Conservation (phyloP, 2,797 vertebrate genomes). For the Ctenopoma multispine region DNA sequence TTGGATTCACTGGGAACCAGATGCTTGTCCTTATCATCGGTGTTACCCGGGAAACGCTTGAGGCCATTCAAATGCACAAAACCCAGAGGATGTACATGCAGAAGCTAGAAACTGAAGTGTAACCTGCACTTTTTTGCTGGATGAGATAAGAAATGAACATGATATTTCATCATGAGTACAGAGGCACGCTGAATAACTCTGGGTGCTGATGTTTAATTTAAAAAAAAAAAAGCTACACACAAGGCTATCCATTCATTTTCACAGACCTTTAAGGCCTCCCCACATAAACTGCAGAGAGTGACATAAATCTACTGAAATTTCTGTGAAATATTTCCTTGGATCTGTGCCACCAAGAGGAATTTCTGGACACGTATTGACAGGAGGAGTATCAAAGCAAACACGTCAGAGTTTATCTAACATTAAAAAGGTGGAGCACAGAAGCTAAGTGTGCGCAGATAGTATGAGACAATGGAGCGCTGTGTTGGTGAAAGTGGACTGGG, state of each 20-base stretch:
- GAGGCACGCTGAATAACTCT: background rate
- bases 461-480: constrained; percentile 42
- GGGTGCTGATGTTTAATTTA: background rate
- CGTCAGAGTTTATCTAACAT: background rate
- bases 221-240: background rate
- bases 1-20: constrained; percentile 57
- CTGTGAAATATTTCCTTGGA: constrained; percentile 17
- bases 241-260: constrained; percentile 2
- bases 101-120: background rate
- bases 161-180: background rate
- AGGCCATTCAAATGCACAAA: constrained; percentile 1
- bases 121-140: background rate
- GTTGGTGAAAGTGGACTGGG: background rate
- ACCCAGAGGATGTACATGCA: background rate
- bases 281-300: constrained; percentile 1
- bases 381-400: constrained; percentile 1
- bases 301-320: background rate
- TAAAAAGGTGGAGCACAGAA: background rate
- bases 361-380: background rate
- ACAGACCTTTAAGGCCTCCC: background rate
- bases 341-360: constrained; percentile 4
- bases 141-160: background rate
- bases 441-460: constrained; percentile 3
- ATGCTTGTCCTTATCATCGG: constrained; percentile 37
- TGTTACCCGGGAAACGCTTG: constrained; percentile 24